Evolutionary conservation across 2,888 invertebrate genomes (phyloP).

Genomic region (Silvanus unidentatus): DNA sequence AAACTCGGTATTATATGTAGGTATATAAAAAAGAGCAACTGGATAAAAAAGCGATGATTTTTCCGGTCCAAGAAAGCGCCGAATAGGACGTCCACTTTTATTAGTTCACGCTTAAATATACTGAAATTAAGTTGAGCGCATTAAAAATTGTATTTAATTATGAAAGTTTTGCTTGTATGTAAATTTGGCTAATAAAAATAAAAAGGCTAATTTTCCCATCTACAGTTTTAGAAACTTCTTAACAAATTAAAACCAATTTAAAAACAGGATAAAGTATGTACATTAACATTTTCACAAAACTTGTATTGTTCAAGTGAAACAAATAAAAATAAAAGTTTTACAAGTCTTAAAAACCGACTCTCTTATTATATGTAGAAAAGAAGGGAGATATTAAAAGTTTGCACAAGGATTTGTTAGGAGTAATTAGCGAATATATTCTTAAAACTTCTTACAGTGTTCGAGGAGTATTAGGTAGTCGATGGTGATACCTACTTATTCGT

Average conservation of each 20-base stretch:
- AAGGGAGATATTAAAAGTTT: slow-evolving; percentile 36
- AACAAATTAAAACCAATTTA: slow-evolving; percentile 18
- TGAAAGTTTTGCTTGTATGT: slow-evolving; percentile 6
- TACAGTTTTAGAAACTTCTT: slow-evolving; percentile 12
- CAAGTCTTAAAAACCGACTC: slow-evolving; percentile 7
- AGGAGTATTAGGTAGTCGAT: too few relatives aligned
- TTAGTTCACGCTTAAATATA: neutral
- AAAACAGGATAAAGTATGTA: slow-evolving; percentile 14
- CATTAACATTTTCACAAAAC: slow-evolving; percentile 13
- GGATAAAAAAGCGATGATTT: too few relatives aligned
- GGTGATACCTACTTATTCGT: too few relatives aligned
- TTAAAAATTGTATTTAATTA: slow-evolving; percentile 1
- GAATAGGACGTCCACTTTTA: too few relatives aligned
- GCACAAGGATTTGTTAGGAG: slow-evolving; percentile 35
- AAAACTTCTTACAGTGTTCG: too few relatives aligned
- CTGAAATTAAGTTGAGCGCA: neutral
- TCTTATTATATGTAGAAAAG: slow-evolving; percentile 4
- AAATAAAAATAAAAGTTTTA: slow-evolving; percentile 7
- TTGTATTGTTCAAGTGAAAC: slow-evolving; percentile 7
- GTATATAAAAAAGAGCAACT: too few relatives aligned
- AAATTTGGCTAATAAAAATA: slow-evolving; percentile 10
- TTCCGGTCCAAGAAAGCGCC: too few relatives aligned
- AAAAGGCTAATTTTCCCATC: slow-evolving; percentile 5
- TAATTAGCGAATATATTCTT: slow-evolving; percentile 35
- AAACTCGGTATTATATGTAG: too few relatives aligned